Evolutionary conservation across 1,140 invertebrate species (phyloP).

Genomic region (Bombus sylvicola): DNA sequence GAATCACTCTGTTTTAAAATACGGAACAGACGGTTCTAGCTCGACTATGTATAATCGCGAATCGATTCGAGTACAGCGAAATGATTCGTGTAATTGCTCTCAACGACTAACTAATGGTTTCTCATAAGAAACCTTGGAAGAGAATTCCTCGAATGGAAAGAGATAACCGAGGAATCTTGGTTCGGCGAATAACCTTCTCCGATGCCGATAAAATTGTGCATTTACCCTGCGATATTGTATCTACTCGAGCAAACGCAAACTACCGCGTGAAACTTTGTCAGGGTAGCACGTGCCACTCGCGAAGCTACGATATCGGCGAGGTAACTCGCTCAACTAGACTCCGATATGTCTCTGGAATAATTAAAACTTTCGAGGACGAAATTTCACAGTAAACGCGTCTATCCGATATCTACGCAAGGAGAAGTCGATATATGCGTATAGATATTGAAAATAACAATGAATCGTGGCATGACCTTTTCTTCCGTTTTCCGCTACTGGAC

Average conservation of each 20-base stretch:
- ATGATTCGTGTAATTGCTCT: neutral
- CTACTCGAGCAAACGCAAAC: slow-evolving; percentile 62
- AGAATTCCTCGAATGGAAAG: neutral
- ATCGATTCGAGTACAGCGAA: neutral
- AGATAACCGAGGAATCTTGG: neutral
- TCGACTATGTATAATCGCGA: neutral
- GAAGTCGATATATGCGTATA: neutral
- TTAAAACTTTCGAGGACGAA: slow-evolving; percentile 61
- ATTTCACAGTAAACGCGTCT: slow-evolving; percentile 29
- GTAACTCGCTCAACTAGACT: slow-evolving; percentile 42
- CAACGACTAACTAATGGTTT: neutral
- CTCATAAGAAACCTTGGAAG: neutral
- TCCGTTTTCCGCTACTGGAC: neutral
- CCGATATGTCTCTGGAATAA: slow-evolving; percentile 56
- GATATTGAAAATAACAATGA: neutral
- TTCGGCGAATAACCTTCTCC: neutral
- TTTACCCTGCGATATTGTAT: slow-evolving; percentile 61
- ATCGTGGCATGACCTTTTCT: too few species aligned
- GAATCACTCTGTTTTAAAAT: neutral
- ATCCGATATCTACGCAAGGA: neutral
- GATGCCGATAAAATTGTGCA: slow-evolving; percentile 48
- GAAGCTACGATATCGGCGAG: slow-evolving; percentile 48
- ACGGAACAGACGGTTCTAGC: neutral
- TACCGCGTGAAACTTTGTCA: slow-evolving; percentile 56
- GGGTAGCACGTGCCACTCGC: slow-evolving; percentile 48